Evolutionary conservation across 1,140 invertebrate genomes (phyloP), one percentile per base, ranked within the genome.

Genomic region (Oncopodura yosiiana): DNA sequence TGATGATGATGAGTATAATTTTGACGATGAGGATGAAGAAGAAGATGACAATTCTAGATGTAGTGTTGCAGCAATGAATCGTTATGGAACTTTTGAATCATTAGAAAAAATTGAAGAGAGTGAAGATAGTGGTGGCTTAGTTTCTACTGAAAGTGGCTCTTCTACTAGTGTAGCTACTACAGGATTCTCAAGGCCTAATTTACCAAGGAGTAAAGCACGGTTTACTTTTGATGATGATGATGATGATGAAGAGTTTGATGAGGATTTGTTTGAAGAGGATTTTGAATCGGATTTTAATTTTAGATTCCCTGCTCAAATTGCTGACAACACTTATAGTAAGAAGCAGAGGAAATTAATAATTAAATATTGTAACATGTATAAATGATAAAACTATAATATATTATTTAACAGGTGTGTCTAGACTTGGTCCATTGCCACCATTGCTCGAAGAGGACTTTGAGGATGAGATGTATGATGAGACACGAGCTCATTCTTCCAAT

Each of bases 301-400:
- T 23, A 29, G 62, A 19, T 64, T 58, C 36, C 62, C 62, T 5
- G 46, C 34, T 37, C 62, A 64, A 44, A 59, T 64, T n/a, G 56
- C 56, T 39, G 62, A 64, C 34, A 58, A 64, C 27, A 64, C 52
- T 18, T 64, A 64, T 46, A 64, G 62, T 64, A 52, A 61, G 61
- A 49, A 23, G 6, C 6, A 41, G 6, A 9, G 19, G 19, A 41
- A 8, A 18, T 41, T 11, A 9, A 6, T 41, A n/a, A n/a, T n/a
- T n/a, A n/a, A n/a, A n/a, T n/a, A n/a, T n/a, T n/a, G n/a, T n/a
- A 37, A 29, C 1, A 9, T 18, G 12, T 19, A 14, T 21, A 19
- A 49, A 37, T 37, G 8, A 32, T 21, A 49, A 21, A 37, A 44
- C 9, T 21, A 4, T 39, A 19, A 16, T 8, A 32, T 24, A 23